These are phyloP conservation scores for Drosophila pruinosa DNA, from an alignment of 1,140 invertebrate species.

Conservation along the genomic window DNA sequence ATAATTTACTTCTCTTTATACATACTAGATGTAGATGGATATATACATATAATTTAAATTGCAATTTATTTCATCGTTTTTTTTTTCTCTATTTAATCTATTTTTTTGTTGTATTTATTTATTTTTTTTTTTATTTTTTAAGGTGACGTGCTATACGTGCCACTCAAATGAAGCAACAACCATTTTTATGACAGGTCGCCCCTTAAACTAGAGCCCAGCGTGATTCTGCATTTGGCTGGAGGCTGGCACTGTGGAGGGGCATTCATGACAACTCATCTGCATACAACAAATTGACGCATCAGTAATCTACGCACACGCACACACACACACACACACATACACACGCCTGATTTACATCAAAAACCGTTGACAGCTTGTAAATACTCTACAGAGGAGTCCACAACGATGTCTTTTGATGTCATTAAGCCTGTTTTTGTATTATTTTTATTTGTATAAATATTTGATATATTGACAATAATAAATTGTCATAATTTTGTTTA, in stretches of 20 bases:
- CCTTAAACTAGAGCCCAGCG: conserved; percentile 18
- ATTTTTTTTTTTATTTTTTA: not conserved
- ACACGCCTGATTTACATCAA: not conserved
- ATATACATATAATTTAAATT: conserved; percentile 37
- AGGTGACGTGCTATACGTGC: not conserved
- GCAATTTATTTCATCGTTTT: conserved; percentile 28
- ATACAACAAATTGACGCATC: conserved; percentile 48
- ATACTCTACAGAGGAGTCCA: conserved; percentile 27
- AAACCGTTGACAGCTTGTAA: conserved; percentile 3
- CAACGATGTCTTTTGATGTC: too few species aligned
- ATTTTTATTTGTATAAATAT: too few species aligned
- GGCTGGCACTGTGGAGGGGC: not conserved
- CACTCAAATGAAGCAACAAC: conserved; percentile 40
- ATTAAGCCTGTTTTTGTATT: too few species aligned
- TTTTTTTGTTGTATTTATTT: conserved; percentile 1
- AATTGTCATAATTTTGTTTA: too few species aligned
- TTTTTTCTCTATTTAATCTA: conserved; percentile 15
- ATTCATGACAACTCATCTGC: conserved; percentile 40
- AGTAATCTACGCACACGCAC: conserved; percentile 21
- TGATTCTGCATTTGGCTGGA: not conserved
- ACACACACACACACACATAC: not conserved
- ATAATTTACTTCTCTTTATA: conserved; percentile 32
- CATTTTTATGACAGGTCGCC: conserved; percentile 44
- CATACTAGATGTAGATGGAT: not conserved
- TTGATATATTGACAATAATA: too few species aligned